Conservation (phyloP, 2,888 invertebrate genomes). For the Polia nebulosa region DNA sequence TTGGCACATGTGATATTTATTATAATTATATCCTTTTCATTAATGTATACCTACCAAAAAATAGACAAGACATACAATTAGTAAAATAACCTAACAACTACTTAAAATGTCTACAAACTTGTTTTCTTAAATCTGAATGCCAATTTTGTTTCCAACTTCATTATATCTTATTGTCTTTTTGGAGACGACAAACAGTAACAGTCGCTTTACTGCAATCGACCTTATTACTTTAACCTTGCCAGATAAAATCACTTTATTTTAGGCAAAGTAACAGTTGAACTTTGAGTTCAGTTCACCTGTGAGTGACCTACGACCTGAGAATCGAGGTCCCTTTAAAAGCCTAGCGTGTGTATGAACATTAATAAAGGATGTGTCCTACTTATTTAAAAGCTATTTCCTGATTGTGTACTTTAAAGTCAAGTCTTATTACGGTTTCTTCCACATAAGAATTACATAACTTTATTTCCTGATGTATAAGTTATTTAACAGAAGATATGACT, state of each 20-base stretch:
- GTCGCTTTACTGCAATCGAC: conserved; percentile 65
- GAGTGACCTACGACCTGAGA: conserved; percentile 51
- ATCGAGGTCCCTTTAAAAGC: conserved; percentile 16
- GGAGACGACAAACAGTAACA: conserved; percentile 42
- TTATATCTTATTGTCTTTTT: conserved; percentile 30
- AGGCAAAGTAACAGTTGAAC: conserved; percentile 63
- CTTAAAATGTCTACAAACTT: conserved; percentile 12
- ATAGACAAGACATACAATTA: conserved; percentile 1
- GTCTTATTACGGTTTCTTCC: conserved; percentile 40
- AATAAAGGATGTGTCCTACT: conserved; percentile 32
- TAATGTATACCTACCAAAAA: conserved; percentile 1
- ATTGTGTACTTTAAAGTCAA: conserved; percentile 32
- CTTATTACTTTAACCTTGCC: conserved; percentile 72
- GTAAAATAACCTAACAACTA: conserved; percentile 13
- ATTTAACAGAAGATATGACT: conserved; percentile 50
- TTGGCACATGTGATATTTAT: conserved; percentile 16
- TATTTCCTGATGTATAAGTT: conserved; percentile 60
- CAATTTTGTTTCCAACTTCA: conserved; percentile 19
- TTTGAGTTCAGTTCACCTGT: conserved; percentile 45
- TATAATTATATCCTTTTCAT: conserved; percentile 1
- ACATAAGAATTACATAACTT: conserved; percentile 58
- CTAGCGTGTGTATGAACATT: conserved; percentile 21
- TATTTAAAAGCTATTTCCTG: conserved; percentile 35
- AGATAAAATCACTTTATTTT: conserved; percentile 67
- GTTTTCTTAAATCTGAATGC: conserved; percentile 11